Percentiles rank a stretch among this genome's conserved stretches.
Evolutionary conservation across 1,140 invertebrate genomes (phyloP).

Genomic region (Drosophila pectinifera): DNA sequence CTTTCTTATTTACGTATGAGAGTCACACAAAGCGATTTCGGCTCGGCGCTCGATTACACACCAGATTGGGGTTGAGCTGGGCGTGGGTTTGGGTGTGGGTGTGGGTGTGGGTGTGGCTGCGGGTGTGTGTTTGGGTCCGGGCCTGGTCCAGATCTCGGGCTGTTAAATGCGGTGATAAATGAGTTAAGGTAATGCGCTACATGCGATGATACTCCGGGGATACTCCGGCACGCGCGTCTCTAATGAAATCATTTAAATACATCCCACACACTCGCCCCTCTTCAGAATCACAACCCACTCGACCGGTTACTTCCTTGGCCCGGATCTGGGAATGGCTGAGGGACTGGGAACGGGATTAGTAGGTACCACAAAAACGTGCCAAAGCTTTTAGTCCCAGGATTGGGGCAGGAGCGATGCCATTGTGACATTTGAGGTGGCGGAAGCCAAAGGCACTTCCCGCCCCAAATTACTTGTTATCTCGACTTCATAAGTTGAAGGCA

Average conservation of each 20-base stretch:
- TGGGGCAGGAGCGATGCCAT: slow-evolving; percentile 8
- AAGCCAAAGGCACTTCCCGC: slow-evolving; percentile 6
- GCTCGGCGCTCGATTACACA: slow-evolving; percentile 67
- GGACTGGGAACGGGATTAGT: slow-evolving; percentile 21
- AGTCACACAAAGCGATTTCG: slow-evolving; percentile 79
- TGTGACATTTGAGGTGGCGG: slow-evolving; percentile 31
- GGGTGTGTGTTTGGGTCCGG: background rate
- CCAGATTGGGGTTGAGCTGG: slow-evolving; percentile 38
- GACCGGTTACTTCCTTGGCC: slow-evolving; percentile 11
- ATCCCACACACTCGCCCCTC: slow-evolving; percentile 39
- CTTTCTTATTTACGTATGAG: slow-evolving; percentile 75
- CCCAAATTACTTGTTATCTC: slow-evolving; percentile 33
- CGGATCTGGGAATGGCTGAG: background rate
- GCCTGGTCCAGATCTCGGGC: slow-evolving; percentile 9
- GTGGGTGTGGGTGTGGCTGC: background rate
- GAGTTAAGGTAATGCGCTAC: slow-evolving; percentile 79
- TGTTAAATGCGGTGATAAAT: slow-evolving; percentile 80
- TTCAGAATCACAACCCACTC: slow-evolving; percentile 31
- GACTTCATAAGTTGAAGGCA: slow-evolving; percentile 18
- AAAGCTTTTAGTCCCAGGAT: slow-evolving; percentile 31
- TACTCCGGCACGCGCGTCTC: slow-evolving; percentile 64
- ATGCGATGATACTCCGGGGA: slow-evolving; percentile 59
- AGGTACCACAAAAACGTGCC: slow-evolving; percentile 66
- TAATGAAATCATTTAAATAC: slow-evolving; percentile 83
- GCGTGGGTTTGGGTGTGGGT: background rate